Base-by-base conservation (phyloP, 2,797 vertebrate genomes). In the Morelia viridis region DNA sequence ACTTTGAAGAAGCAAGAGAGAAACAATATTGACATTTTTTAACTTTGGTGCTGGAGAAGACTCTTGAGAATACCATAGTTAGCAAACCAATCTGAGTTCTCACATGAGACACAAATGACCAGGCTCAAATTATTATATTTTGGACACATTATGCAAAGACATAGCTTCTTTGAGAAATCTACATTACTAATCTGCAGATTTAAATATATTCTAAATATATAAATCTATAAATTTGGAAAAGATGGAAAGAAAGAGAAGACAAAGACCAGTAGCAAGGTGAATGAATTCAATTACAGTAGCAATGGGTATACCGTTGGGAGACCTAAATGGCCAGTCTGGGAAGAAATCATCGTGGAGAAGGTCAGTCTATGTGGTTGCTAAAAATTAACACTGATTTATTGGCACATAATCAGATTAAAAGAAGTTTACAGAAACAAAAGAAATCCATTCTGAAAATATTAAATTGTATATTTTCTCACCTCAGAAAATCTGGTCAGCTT, bases 401-500 rank as follows among this genome's bases (percentile, higher is more conserved):
- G 41, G 3, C 76, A 46, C 41, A 24, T 24, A 24, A 46, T 46
- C 19, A 80, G 41, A 80, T 46, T 80, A 46, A 80, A 46, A 24
- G 35, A 46, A 46, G 19, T 46, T 80, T 80, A 85, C 28, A 57
- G 4, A 13, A 68, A 65, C 3, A 31, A 57, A 64, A 86, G 31
- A 3, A 35, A 46, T 13, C 22, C 24, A 13, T 87, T 91, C 35
- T 60, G 64, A 91, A 87, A 56, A 60, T 1, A 91, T 76, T 6
- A 28, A 50, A 11, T 8, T 50, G 15, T 28, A 4, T 26, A 26
- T 41, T 84, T 62, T n/a, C 83, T 94, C 96, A 97, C 97, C 96
- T 97, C 95, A 68, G 94, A 90, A 3, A 93, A 87, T 13, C 8
- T 84, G 0, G 95, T 93, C 87, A 53, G 90, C 92, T 96, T 95